Conservation (phyloP, 2,797 vertebrate species). For the Denticeps clupeoides region DNA sequence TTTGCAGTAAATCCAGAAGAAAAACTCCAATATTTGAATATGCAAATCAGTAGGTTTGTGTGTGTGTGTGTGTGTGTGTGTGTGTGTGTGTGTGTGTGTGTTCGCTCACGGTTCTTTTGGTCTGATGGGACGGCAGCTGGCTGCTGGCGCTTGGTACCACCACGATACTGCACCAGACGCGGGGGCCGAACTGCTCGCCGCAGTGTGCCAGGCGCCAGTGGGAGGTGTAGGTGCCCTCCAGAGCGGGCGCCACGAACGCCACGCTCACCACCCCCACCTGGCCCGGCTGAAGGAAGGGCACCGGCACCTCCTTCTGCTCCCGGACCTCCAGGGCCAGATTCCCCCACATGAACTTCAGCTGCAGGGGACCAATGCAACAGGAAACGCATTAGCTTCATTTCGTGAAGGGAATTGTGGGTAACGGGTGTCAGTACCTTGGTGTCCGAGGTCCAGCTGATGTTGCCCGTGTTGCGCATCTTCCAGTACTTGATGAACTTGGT, state of each 20-base stretch:
- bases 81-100: background rate
- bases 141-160: slow-evolving; percentile 65
- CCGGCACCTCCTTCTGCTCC: slow-evolving; percentile 74
- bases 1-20: too few relatives aligned
- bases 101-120: slow-evolving; percentile 66
- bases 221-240: slow-evolving; percentile 93
- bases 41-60: too few relatives aligned
- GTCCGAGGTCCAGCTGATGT: slow-evolving; percentile 83
- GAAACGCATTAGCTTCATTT: slow-evolving; percentile 32
- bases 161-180: slow-evolving; percentile 96
- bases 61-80: too few relatives aligned
- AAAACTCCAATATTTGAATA: too few relatives aligned
- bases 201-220: slow-evolving; percentile 94
- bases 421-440: slow-evolving; percentile 78
- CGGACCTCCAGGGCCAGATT: slow-evolving; percentile 81
- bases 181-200: slow-evolving; percentile 88
- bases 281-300: slow-evolving; percentile 79
- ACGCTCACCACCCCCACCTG: slow-evolving; percentile 89
- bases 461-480: slow-evolving; percentile 95
- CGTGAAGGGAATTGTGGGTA: slow-evolving; percentile 27
- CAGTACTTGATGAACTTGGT: slow-evolving; percentile 97
- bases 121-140: slow-evolving; percentile 35
- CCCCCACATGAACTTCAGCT: slow-evolving; percentile 99
- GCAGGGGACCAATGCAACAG: slow-evolving; percentile 14
- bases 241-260: slow-evolving; percentile 79